phyloP scores from a whole-genome alignment of 2,888 invertebrate species.

The Nemotelus pantherinus region DNA sequence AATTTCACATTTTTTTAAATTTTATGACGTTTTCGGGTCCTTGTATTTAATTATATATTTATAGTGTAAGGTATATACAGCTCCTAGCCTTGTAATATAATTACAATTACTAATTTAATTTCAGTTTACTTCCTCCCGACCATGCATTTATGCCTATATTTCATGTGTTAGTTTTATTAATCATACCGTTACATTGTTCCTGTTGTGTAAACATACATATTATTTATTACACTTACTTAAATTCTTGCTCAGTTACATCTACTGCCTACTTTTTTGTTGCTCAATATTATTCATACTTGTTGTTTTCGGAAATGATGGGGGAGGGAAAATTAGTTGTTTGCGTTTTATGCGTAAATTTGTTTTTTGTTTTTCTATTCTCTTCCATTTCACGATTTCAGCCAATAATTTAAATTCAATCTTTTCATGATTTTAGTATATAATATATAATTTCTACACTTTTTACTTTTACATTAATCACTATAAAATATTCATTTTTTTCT shows the following conservation, averaged over 20 bases:
- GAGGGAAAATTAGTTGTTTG: too few relatives aligned
- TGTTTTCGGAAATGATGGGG: too few relatives aligned
- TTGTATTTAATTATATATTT: conserved; percentile 26
- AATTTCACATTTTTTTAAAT: conserved; percentile 19
- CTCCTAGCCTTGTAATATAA: conserved; percentile 41
- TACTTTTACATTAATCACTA: conserved; percentile 28
- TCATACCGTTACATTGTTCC: conserved; percentile 18
- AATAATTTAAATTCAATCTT: conserved; percentile 34
- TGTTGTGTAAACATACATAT: conserved; percentile 14
- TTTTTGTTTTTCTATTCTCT: background rate
- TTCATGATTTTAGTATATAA: conserved; percentile 37
- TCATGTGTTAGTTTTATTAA: background rate
- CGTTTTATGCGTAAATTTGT: too few relatives aligned
- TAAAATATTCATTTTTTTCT: conserved; percentile 35
- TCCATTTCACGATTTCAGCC: background rate
- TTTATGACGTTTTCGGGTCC: conserved; percentile 42
- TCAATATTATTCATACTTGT: background rate
- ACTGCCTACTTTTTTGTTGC: conserved; percentile 11
- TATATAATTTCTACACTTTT: conserved; percentile 45
- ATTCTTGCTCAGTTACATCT: background rate
- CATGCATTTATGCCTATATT: background rate
- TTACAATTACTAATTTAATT: conserved; percentile 34
- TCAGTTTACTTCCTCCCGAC: background rate
- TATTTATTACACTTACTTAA: conserved; percentile 10
- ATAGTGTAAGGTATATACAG: conserved; percentile 38